Evolutionary conservation across 2,113 vertebrate genomes (phyloP).

Genomic region (Notarius lentiginosus): DNA sequence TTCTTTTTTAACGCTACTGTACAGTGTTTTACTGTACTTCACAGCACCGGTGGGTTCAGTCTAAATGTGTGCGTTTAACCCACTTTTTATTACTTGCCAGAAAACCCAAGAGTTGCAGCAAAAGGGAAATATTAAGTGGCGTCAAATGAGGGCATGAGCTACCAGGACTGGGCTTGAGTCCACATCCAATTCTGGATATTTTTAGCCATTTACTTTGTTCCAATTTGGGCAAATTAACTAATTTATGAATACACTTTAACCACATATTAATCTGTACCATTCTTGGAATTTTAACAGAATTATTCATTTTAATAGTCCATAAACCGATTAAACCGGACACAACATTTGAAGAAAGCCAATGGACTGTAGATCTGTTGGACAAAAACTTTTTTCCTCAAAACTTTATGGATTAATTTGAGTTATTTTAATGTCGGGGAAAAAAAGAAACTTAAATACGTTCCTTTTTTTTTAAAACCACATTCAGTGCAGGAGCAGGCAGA

Average conservation of each 20-base stretch:
- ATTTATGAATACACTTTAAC: not conserved
- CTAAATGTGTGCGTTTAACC: conserved; percentile 38
- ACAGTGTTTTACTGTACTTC: conserved; percentile 45
- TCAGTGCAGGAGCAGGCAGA: too few species aligned
- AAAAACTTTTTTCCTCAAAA: not conserved
- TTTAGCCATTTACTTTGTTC: not conserved
- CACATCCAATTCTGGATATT: not conserved
- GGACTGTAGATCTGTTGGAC: not conserved
- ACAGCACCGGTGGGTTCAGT: conserved; percentile 51
- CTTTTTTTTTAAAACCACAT: too few species aligned
- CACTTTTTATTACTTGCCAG: conserved; percentile 49
- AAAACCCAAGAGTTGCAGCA: conserved; percentile 35
- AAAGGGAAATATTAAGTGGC: conserved; percentile 24
- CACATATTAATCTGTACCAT: not conserved
- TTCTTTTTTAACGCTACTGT: conserved; percentile 43
- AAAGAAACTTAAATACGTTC: too few species aligned
- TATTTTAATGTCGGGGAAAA: not conserved
- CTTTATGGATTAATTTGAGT: not conserved
- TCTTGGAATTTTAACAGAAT: not conserved
- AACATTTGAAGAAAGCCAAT: not conserved
- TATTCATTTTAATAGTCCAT: not conserved
- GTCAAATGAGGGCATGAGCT: not conserved
- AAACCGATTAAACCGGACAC: too few species aligned
- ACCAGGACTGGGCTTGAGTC: not conserved
- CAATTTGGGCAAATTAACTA: not conserved